Base-by-base conservation (phyloP, 2,888 invertebrate species). In the Tillus elongatus region DNA sequence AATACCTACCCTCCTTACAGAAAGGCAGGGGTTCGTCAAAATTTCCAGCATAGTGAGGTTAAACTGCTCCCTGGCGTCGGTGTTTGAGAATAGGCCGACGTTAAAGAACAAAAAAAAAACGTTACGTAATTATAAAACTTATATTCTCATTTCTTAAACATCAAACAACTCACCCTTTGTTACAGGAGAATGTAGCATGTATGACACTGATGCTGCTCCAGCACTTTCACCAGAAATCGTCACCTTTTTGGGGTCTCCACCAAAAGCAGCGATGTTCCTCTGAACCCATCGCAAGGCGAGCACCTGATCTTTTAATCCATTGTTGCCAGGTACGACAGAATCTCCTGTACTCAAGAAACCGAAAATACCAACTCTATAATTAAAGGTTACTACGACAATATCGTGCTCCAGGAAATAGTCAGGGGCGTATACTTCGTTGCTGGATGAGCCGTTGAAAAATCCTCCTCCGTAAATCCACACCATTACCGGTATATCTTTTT, bases 381-480 rank as follows among this genome's bases (percentile, higher is more conserved):
- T 61, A 39, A 69, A 50, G 8, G 65, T 63, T 1, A 70, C 67
- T 27, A 70, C 42, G 30, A 70, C 53, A 2, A 70, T 63, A 30
- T 67, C 55, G 36, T 58, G 46, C 42, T 70, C 68, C 67, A 72
- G 63, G 30, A 71, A 60, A 46, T 67, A 70, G 40, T 70, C 66
- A 1, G 71, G 69, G 4, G 70, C 70, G 12, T 60, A 52, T 2
- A 65, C 28, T 4, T 45, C 41, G 8, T 67, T 68, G 16, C 56
- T 56, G 0, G 65, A 61, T 1, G 61, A 53, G 3, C 71, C 71
- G 2, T 64, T 57, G 43, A 70, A 67, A 50, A 66, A 71, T 11
- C 66, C 71, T 0, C 72, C 72, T 3, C 68, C 70, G 48, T 68
- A 65, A 37, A 71, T 66, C 37, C 67, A 69, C 2, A 71, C 64